A percentile compares a stretch with the other conserved stretches of the same genome.
These are phyloP conservation scores for Conus ventricosus DNA, from an alignment of 1,140 invertebrate genomes.

Conservation along the genomic window DNA sequence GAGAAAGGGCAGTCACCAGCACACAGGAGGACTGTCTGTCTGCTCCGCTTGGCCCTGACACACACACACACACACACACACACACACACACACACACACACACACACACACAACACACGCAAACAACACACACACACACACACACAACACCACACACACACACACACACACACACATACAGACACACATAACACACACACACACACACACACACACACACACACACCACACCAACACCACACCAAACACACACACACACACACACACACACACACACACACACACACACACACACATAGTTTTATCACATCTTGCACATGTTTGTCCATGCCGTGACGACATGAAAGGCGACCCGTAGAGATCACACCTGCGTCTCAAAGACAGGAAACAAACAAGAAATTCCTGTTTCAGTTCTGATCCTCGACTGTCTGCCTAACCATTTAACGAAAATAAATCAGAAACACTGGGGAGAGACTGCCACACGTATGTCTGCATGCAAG, in stretches of 20 bases:
- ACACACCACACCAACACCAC: not conserved
- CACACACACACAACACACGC: not conserved
- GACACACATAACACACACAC: too few relatives aligned
- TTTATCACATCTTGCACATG: too few relatives aligned
- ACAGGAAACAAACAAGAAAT: too few relatives aligned
- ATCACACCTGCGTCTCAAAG: not conserved
- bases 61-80: not conserved
- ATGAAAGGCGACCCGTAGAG: too few relatives aligned
- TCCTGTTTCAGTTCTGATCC: too few relatives aligned
- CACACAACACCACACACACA: not conserved
- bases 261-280: not conserved
- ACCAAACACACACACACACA: not conserved
- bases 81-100: not conserved
- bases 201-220: not conserved
- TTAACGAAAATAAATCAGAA: not conserved
- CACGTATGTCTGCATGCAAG: too few relatives aligned
- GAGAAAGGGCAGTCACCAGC: not conserved
- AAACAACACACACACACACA: not conserved
- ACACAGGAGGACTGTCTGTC: not conserved
- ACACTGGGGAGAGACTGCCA: not conserved
- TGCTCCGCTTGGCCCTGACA: not conserved
- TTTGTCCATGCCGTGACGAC: too few relatives aligned
- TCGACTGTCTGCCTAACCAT: too few relatives aligned
- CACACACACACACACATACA: not conserved
- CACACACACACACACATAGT: too few relatives aligned